Conservation (phyloP, 2,113 vertebrate species). For the Sorex araneus region DNA sequence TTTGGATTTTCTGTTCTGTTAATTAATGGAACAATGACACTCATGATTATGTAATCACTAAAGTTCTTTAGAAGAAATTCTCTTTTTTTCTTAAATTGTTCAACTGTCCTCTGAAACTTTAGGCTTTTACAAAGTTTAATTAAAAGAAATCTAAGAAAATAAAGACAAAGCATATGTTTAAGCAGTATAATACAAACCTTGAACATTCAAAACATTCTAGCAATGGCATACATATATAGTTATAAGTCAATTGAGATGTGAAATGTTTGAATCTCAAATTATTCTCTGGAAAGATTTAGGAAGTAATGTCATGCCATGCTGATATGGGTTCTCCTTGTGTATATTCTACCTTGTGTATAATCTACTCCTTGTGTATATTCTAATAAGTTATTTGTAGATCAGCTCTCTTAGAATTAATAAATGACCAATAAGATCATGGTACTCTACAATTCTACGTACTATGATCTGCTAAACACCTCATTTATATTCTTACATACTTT, state of each 20-base stretch:
- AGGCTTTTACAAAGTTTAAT: background rate
- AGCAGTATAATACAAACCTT: too few relatives aligned
- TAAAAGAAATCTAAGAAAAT: too few relatives aligned
- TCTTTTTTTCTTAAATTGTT: slow-evolving; percentile 23
- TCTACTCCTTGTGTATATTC: too few relatives aligned
- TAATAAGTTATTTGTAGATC: slow-evolving; percentile 31
- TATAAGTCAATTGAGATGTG: background rate
- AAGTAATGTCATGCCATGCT: background rate
- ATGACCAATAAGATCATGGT: background rate
- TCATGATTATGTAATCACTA: background rate
- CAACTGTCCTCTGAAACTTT: slow-evolving; percentile 1
- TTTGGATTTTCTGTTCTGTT: background rate
- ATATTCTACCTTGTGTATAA: background rate
- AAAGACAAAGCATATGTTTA: too few relatives aligned
- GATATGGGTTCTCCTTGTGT: background rate
- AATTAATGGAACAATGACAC: background rate
- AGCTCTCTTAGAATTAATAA: background rate
- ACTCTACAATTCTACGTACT: too few relatives aligned
- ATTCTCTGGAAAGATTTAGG: too few relatives aligned
- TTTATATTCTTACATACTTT: too few relatives aligned
- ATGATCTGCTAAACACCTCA: too few relatives aligned
- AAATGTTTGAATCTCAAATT: too few relatives aligned
- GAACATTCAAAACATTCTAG: background rate
- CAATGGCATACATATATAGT: background rate
- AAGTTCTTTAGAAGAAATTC: background rate